A percentile compares a stretch with the other conserved stretches of the same genome.
Evolutionary conservation across 2,888 invertebrate species (phyloP).

Genomic region (Rhamnusium bicolor): DNA sequence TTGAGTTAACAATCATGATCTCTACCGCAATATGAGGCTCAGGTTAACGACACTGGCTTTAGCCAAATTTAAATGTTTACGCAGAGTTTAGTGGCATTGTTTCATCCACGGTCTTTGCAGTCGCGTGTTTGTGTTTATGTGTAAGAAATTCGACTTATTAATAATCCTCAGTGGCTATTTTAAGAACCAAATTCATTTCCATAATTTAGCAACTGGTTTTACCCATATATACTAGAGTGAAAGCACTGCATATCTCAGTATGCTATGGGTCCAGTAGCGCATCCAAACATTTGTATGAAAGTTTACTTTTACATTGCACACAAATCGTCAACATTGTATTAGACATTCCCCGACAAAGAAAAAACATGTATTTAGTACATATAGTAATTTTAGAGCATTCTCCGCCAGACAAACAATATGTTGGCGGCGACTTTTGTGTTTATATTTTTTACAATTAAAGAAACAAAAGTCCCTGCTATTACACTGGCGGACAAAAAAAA

Average conservation of each 20-base stretch:
- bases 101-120: neutral
- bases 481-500: too few relatives aligned
- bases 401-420: too few relatives aligned
- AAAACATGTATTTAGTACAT: too few relatives aligned
- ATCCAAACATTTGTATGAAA: neutral
- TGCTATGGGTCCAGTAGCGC: neutral
- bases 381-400: neutral
- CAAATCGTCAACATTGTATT: neutral
- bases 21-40: neutral
- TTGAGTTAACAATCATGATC: neutral
- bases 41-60: constrained; percentile 19
- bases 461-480: too few relatives aligned
- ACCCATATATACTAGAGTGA: constrained; percentile 19
- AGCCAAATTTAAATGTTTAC: constrained; percentile 28
- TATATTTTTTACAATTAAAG: too few relatives aligned
- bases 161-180: constrained; percentile 20
- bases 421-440: too few relatives aligned
- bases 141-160: constrained; percentile 28
- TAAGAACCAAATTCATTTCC: constrained; percentile 19
- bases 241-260: neutral
- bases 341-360: neutral
- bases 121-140: constrained; percentile 28
- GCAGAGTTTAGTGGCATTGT: constrained; percentile 23
- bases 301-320: neutral
- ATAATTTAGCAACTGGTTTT: constrained; percentile 22